Evolutionary conservation across 2,113 vertebrate species (phyloP).

Genomic region (Willisornis vidua): DNA sequence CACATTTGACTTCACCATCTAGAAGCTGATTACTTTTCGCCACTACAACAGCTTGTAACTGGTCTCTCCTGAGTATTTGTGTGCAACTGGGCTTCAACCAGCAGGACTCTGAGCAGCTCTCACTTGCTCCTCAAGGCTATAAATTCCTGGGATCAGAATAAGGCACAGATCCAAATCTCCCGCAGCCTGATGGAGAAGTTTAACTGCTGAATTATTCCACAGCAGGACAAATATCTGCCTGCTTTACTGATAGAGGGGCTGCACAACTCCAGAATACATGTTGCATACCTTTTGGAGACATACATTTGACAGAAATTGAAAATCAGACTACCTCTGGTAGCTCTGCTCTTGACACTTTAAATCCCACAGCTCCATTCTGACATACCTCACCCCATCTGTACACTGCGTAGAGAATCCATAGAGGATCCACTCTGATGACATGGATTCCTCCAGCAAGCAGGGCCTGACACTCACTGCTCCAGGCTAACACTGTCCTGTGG

Average conservation of each 20-base stretch:
- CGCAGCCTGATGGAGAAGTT: neutral
- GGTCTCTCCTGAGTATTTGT: neutral
- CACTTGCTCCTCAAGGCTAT: neutral
- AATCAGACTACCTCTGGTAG: neutral
- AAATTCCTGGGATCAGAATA: neutral
- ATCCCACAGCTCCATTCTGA: neutral
- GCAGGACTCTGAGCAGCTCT: neutral
- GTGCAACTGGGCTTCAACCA: neutral
- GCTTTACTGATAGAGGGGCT: neutral
- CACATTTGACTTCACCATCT: accelerated
- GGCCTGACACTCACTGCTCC: neutral
- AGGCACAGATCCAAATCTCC: neutral
- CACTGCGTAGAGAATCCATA: neutral
- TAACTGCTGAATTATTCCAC: neutral
- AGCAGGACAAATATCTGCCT: neutral
- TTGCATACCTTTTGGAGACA: neutral
- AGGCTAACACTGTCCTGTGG: accelerated
- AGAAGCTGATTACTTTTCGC: neutral
- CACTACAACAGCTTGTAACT: neutral
- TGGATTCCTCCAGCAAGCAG: neutral
- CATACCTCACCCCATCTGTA: neutral
- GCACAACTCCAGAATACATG: neutral
- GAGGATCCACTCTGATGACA: neutral
- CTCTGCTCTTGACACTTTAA: neutral
- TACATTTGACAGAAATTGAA: neutral